These are phyloP conservation scores for Drepana falcataria DNA, from an alignment of 2,888 invertebrate species.

Conservation along the genomic window DNA sequence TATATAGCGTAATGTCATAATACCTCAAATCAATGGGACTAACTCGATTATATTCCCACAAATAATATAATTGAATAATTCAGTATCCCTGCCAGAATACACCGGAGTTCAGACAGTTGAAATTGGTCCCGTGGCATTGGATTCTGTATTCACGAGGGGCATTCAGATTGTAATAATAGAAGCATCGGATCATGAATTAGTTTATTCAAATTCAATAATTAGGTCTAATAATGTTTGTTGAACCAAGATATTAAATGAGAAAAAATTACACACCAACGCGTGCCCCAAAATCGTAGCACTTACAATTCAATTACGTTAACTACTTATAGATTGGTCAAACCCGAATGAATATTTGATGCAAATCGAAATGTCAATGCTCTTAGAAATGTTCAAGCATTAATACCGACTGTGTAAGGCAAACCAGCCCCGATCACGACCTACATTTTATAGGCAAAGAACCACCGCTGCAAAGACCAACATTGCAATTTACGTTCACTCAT, in stretches of 20 bases:
- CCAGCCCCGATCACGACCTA: slow-evolving; percentile 26
- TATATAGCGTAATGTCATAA: background rate
- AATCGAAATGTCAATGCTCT: slow-evolving; percentile 23
- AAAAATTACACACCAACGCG: too few species aligned
- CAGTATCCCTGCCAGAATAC: background rate
- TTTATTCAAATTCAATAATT: background rate
- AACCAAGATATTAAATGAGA: too few species aligned
- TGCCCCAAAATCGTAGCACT: background rate
- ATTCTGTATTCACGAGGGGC: background rate
- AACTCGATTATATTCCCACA: background rate
- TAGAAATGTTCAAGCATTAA: slow-evolving; percentile 14
- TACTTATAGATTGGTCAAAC: slow-evolving; percentile 4
- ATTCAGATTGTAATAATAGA: background rate
- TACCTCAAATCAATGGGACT: background rate
- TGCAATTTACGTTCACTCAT: slow-evolving; percentile 7
- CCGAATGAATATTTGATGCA: slow-evolving; percentile 21
- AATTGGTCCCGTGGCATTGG: background rate
- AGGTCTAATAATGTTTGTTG: too few species aligned
- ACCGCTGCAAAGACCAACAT: slow-evolving; percentile 22
- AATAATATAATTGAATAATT: background rate
- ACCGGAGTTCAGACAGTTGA: background rate
- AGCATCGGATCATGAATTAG: background rate
- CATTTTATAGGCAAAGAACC: slow-evolving; percentile 30
- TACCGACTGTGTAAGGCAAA: slow-evolving; percentile 17
- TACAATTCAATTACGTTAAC: background rate